These are phyloP conservation scores for Lordiphosa fenestrarum DNA, from an alignment of 2,888 invertebrate genomes.

Conservation along the genomic window DNA sequence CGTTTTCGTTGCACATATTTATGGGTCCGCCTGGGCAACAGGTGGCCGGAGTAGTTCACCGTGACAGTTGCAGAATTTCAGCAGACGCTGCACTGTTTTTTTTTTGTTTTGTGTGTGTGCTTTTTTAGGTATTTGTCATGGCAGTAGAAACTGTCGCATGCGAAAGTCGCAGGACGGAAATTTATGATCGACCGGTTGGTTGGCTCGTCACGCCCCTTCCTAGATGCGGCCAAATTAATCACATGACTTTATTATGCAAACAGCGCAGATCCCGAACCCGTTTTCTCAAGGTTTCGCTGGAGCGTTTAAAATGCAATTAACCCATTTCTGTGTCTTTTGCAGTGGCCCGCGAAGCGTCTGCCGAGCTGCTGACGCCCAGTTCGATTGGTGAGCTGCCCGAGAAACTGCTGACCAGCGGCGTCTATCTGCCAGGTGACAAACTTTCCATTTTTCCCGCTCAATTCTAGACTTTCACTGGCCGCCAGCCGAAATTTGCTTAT, in stretches of 20 bases:
- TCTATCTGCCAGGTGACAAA: conserved; percentile 84
- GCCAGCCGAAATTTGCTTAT: conserved; percentile 52
- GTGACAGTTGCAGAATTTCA: conserved; percentile 35
- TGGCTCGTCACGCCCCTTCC: conserved; percentile 19
- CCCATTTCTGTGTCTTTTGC: conserved; percentile 43
- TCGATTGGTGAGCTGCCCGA: conserved; percentile 85
- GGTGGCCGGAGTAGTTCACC: conserved; percentile 33
- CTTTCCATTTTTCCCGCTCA: conserved; percentile 65
- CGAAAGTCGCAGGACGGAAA: conserved; percentile 55
- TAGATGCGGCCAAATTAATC: conserved; percentile 64
- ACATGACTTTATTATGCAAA: conserved; percentile 71
- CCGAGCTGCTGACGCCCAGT: conserved; percentile 82
- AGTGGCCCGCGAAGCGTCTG: conserved; percentile 25
- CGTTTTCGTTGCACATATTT: conserved; percentile 34
- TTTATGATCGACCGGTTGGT: conserved; percentile 62
- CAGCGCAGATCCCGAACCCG: conserved; percentile 54
- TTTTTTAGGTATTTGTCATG: conserved; percentile 37
- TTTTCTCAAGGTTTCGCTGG: conserved; percentile 60
- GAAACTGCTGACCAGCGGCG: conserved; percentile 85
- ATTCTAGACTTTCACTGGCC: conserved; percentile 66
- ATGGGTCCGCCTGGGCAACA: conserved; percentile 24
- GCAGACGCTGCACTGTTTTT: conserved; percentile 71
- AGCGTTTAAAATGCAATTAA: conserved; percentile 70
- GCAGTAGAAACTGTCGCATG: conserved; percentile 62
- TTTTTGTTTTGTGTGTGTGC: not conserved